Evolutionary conservation across 2,797 vertebrate species (phyloP), one percentile per base, ranked within the genome.

Genomic region (Natrix natrix): DNA sequence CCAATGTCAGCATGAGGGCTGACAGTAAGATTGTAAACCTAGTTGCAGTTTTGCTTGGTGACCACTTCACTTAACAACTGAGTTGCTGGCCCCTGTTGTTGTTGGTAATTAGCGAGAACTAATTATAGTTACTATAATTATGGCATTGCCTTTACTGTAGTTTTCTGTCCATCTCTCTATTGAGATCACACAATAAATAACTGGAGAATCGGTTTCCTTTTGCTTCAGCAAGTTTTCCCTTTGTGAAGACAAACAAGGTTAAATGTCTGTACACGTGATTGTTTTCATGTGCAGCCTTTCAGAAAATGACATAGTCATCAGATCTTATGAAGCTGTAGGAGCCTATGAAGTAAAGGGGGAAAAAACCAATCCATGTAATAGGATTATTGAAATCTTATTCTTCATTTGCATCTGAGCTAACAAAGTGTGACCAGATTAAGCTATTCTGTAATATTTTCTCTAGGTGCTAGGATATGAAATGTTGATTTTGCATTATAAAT

Each of bases 221-320:
- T n/a, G 56, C 48, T 43, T 56, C 48, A 60, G 10, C 20, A 4
- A 32, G 10, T 60, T 59, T 28, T 78, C 60, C 52, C 60, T 88
- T 91, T 78, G n/a, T 24, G 43, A 61, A 78, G 32, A 28, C 5
- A 90, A 86, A 69, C 14, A 4, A 61, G 54, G 26, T 91, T 17
- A 91, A 59, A 24, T 88, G 28, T n/a, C 61, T 88, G 5, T 54
- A 52, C n/a, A 90, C 56, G 13, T 56, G 59, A 90, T 86, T 93
- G 90, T 91, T 93, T 32, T 69, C 60, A 88, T 78, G 43, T 22
- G 90, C 17, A 74, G 48, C 63, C 10, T 93, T 93, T 93, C 61
- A 91, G 54, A 87, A 63, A 86, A n/a, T 90, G 88, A 83, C 56
- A 78, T 57, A 87, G 63, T 66, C 92, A 74, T 88, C 61, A 88